Percentiles rank a stretch among this genome's conserved stretches.
Evolutionary conservation across 1,140 invertebrate species (phyloP).

Genomic region (Sitobion miscanthi): DNA sequence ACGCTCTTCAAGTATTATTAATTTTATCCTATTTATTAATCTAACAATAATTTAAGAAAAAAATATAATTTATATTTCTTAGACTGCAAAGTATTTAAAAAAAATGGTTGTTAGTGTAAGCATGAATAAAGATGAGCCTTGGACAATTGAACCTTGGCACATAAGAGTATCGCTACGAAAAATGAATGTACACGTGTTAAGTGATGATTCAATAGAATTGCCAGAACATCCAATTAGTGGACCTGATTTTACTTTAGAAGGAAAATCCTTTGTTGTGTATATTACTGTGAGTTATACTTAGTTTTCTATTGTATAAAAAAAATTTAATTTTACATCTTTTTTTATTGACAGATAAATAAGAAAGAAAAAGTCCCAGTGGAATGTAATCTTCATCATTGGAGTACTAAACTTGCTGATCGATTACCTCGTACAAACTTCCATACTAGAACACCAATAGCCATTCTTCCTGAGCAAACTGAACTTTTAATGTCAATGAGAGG

Average conservation of each 20-base stretch:
- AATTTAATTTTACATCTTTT: not conserved
- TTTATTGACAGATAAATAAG: constrained; percentile 68
- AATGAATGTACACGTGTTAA: constrained; percentile 69
- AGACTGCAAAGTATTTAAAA: constrained; percentile 66
- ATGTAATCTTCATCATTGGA: constrained; percentile 75
- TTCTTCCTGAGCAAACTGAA: constrained; percentile 59
- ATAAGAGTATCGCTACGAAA: constrained; percentile 74
- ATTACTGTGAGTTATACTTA: constrained; percentile 70
- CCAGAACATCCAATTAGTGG: constrained; percentile 76
- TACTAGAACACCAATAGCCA: constrained; percentile 55
- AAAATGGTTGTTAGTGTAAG: constrained; percentile 52
- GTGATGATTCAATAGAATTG: constrained; percentile 76
- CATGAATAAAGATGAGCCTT: constrained; percentile 80
- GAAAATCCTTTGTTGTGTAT: constrained; percentile 80
- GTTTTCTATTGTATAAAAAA: constrained; percentile 49
- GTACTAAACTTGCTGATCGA: constrained; percentile 57
- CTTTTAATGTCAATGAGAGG: constrained; percentile 46
- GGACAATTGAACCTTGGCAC: constrained; percentile 84
- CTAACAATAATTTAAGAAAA: not conserved
- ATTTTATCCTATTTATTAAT: constrained; percentile 13
- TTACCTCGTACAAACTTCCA: constrained; percentile 11
- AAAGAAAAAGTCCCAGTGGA: constrained; percentile 73
- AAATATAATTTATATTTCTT: constrained; percentile 60
- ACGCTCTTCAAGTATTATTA: constrained; percentile 65
- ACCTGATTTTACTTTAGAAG: constrained; percentile 77